phyloP scores from a whole-genome alignment of 2,113 vertebrate species.

The Prionailurus viverrinus region DNA sequence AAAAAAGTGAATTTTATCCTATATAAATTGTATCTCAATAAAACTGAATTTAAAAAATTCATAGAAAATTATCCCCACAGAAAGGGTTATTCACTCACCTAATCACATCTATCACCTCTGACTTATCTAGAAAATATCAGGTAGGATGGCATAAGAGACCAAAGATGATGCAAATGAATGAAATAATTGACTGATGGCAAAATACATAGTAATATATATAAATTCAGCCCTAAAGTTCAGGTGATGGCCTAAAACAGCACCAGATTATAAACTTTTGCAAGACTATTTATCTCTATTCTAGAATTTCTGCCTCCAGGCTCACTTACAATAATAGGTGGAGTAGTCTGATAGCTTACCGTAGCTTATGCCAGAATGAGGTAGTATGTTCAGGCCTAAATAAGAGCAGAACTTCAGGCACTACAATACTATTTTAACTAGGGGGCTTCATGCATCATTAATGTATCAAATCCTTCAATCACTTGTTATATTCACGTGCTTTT shows the following conservation, averaged over 20 bases:
- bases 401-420: neutral
- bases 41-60: neutral
- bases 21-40: conserved; percentile 19
- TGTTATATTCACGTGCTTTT: neutral
- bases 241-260: neutral
- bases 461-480: neutral
- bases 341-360: neutral
- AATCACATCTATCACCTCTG: conserved; percentile 33
- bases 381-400: neutral
- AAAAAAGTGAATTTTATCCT: conserved; percentile 19
- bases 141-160: neutral
- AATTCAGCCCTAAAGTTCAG: conserved; percentile 24
- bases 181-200: neutral
- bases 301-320: neutral
- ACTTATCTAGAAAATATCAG: conserved; percentile 42
- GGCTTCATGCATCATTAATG: neutral
- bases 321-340: neutral
- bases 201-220: neutral
- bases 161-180: conserved; percentile 11
- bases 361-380: neutral
- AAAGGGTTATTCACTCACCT: neutral
- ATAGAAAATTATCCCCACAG: conserved; percentile 23
- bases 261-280: conserved; percentile 38
- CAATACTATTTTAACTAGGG: neutral
- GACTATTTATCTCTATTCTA: neutral